These are phyloP conservation scores for Phalanger gymnotis DNA, from an alignment of 2,797 vertebrate species.

Conservation along the genomic window DNA sequence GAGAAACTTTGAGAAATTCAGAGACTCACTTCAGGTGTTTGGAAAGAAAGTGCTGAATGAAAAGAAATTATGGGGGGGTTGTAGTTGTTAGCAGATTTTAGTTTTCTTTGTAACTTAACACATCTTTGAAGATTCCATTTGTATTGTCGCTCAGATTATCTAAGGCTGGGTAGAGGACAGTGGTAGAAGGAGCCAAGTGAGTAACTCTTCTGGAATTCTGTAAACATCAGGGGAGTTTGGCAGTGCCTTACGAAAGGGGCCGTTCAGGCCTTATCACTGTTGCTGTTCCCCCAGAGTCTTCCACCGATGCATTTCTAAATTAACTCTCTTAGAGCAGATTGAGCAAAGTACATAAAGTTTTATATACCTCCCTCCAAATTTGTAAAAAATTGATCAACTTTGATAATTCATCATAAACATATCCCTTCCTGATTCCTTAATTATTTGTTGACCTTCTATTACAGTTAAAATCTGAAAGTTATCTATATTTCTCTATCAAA, in stretches of 20 bases:
- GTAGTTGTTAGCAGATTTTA: not conserved
- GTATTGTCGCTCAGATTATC: not conserved
- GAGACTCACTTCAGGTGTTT: not conserved
- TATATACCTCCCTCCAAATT: conserved; percentile 1
- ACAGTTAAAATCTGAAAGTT: conserved; percentile 22
- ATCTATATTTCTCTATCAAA: conserved; percentile 26
- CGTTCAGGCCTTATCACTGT: not conserved
- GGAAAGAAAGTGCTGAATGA: not conserved
- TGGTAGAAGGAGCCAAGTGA: conserved; percentile 34
- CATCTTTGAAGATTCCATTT: not conserved
- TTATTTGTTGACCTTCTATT: conserved; percentile 34
- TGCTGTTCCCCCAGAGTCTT: conserved; percentile 33
- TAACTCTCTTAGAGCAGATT: conserved; percentile 32
- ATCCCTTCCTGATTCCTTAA: not conserved
- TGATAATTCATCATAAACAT: conserved; percentile 16
- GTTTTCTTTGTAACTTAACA: not conserved
- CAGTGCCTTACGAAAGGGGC: conserved; percentile 48
- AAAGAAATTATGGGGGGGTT: not conserved
- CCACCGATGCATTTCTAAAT: conserved; percentile 5
- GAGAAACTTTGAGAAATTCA: not conserved
- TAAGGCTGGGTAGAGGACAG: not conserved
- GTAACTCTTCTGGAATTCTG: conserved; percentile 2
- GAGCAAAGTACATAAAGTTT: conserved; percentile 29
- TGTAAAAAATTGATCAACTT: not conserved
- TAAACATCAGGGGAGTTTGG: conserved; percentile 28